phyloP scores from a whole-genome alignment of 2,797 vertebrate genomes.

The Discoglossus pictus region DNA sequence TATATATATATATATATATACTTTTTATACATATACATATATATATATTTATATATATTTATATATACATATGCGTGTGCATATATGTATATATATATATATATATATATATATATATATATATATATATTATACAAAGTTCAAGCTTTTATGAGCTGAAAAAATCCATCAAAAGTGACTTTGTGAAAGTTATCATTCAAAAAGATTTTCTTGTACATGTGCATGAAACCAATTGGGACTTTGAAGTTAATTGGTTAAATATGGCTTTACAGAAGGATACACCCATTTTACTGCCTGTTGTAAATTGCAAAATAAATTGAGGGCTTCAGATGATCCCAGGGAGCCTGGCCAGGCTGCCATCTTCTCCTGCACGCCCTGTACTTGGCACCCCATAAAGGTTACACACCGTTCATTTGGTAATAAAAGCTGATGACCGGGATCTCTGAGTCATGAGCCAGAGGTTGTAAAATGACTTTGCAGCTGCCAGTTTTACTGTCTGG shows the following conservation, averaged over 20 bases:
- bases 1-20: too few species aligned
- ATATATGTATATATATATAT: too few species aligned
- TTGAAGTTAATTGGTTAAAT: constrained; percentile 29
- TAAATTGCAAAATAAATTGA: constrained; percentile 28
- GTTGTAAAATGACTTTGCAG: constrained; percentile 52
- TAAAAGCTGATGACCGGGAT: constrained; percentile 40
- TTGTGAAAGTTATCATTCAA: too few species aligned
- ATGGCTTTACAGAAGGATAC: neutral
- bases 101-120: too few species aligned
- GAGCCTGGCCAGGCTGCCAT: neutral
- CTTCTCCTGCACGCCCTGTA: neutral
- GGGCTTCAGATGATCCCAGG: neutral
- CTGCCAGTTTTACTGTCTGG: constrained; percentile 45
- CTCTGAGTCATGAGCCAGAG: constrained; percentile 39
- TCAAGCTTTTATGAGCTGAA: too few species aligned
- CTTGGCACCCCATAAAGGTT: constrained; percentile 26
- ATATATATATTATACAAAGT: too few species aligned
- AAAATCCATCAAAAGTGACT: too few species aligned
- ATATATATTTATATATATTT: too few species aligned
- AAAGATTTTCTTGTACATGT: neutral
- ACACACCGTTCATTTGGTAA: constrained; percentile 19
- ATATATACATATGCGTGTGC: too few species aligned
- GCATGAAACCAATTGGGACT: neutral
- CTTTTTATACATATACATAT: too few species aligned
- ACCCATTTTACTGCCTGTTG: constrained; percentile 15